phyloP scores from a whole-genome alignment of 2,113 vertebrate species.

The Rattus norvegicus region DNA sequence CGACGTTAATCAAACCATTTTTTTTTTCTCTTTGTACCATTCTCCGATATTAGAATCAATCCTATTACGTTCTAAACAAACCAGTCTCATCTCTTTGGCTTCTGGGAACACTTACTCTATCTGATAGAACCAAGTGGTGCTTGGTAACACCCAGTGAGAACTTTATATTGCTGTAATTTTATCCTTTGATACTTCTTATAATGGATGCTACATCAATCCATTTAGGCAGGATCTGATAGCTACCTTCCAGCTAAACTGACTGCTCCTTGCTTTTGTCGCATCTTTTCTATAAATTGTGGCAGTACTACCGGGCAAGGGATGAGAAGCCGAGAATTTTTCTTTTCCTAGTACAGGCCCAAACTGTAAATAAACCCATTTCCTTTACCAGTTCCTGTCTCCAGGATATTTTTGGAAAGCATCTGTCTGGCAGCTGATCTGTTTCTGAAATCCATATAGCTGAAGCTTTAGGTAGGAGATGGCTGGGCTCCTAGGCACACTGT shows the following conservation, averaged over 20 bases:
- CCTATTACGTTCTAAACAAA: background rate
- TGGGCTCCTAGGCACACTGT: background rate
- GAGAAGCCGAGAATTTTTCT: background rate
- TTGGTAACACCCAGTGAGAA: background rate
- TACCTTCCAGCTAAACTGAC: background rate
- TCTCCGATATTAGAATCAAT: background rate
- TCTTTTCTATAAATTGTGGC: background rate
- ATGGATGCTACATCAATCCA: background rate
- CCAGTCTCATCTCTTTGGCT: background rate
- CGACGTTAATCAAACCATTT: background rate
- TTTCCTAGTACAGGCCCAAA: background rate
- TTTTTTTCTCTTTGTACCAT: background rate
- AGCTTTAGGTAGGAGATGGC: background rate
- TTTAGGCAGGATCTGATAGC: no score
- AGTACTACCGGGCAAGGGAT: background rate
- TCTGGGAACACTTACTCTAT: background rate
- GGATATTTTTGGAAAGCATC: background rate
- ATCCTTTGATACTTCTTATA: slow-evolving; percentile 28
- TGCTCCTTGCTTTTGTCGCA: background rate
- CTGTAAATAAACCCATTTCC: slow-evolving; percentile 8
- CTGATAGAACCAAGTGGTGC: background rate
- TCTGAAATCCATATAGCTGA: background rate
- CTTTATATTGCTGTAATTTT: background rate
- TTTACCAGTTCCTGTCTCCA: background rate
- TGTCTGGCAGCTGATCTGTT: background rate